Evolutionary conservation across 1,140 invertebrate genomes (phyloP).

Genomic region (Ceratosolen fusciceps): DNA sequence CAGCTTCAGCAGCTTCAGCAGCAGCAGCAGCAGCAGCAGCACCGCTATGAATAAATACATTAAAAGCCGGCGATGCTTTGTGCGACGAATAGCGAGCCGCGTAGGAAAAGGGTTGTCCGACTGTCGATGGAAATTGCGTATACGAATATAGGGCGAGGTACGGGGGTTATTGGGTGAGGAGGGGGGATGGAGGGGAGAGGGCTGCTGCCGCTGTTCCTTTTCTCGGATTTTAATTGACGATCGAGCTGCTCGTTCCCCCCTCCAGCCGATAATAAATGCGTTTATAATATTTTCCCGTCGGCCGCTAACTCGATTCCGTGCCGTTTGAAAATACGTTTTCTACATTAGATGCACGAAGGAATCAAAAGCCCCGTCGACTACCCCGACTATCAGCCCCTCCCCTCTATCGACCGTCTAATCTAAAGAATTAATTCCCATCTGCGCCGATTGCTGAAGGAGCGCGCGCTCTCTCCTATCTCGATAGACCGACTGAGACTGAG

Average conservation of each 20-base stretch:
- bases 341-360: constrained; percentile 10
- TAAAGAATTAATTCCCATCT: constrained; percentile 20
- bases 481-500: no score
- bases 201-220: not conserved
- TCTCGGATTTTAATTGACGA: no score
- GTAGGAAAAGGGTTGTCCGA: not conserved
- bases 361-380: constrained; percentile 26
- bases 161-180: no score
- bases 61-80: not conserved
- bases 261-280: no score
- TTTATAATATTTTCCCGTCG: no score
- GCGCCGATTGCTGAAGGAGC: constrained; percentile 4
- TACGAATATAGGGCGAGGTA: no score
- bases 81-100: not conserved
- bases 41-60: not conserved
- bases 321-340: constrained; percentile 9
- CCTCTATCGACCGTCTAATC: not conserved
- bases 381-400: no score
- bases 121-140: not conserved
- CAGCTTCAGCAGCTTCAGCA: no score
- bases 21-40: no score
- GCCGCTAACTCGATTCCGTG: constrained; percentile 35
- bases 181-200: no score
- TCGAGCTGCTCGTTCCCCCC: no score
- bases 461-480: no score